phyloP scores from a whole-genome alignment of 2,797 vertebrate species.

The Harpagifer antarcticus region DNA sequence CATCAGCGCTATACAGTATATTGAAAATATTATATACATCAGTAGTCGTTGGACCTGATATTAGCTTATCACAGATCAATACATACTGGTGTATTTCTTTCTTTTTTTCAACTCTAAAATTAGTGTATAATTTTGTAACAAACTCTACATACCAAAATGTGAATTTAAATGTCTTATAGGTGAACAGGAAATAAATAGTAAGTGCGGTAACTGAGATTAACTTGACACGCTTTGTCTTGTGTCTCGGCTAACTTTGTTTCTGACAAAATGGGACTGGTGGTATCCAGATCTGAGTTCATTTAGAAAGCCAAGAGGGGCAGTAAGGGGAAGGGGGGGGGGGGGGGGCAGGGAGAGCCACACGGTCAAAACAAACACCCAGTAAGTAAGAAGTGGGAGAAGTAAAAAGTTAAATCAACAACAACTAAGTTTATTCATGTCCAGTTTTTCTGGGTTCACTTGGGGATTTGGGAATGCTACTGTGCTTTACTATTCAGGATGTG shows the following conservation, averaged over 20 bases:
- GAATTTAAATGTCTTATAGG: background rate
- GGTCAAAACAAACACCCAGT: constrained; percentile 72
- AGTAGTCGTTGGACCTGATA: background rate
- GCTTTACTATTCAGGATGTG: constrained; percentile 85
- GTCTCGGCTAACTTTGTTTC: background rate
- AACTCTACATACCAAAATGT: background rate
- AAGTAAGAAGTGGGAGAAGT: constrained; percentile 57
- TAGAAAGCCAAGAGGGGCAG: constrained; percentile 36
- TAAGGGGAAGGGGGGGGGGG: too few relatives aligned
- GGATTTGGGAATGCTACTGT: constrained; percentile 82
- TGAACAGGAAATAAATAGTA: background rate
- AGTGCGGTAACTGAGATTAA: background rate
- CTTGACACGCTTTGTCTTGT: background rate
- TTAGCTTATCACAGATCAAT: background rate
- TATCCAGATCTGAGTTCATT: background rate
- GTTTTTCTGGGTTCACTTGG: constrained; percentile 68
- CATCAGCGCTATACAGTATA: constrained; percentile 2
- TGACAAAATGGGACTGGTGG: background rate
- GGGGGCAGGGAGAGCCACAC: constrained; percentile 52
- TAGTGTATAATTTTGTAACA: too few relatives aligned
- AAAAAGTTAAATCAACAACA: constrained; percentile 53
- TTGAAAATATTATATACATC: background rate
- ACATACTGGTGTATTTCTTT: background rate
- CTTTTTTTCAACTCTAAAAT: too few relatives aligned
- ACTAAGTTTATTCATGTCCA: constrained; percentile 45